A percentile compares a stretch with the other conserved stretches of the same genome.
phyloP scores from a whole-genome alignment of 2,797 vertebrate species.

The Emys orbicularis region DNA sequence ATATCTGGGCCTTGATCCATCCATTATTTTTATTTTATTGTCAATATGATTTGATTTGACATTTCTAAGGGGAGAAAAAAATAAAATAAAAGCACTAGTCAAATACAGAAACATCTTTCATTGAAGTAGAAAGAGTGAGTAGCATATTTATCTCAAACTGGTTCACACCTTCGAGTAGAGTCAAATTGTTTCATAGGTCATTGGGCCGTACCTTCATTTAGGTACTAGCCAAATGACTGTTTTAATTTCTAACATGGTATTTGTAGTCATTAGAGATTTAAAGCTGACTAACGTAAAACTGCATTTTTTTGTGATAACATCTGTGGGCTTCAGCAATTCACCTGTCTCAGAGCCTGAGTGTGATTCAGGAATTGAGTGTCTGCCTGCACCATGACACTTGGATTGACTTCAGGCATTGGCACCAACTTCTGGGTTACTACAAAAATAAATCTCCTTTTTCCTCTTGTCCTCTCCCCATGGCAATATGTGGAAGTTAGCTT shows the following conservation, averaged over 20 bases:
- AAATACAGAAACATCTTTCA: not conserved
- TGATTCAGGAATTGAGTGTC: not conserved
- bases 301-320: not conserved
- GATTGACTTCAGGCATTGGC: not conserved
- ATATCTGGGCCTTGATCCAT: not conserved
- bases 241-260: not conserved
- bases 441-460: not conserved
- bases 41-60: not conserved
- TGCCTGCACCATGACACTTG: not conserved
- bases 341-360: not conserved
- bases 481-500: conserved; percentile 15
- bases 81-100: not conserved
- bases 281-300: not conserved
- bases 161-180: not conserved
- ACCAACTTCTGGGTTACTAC: not conserved
- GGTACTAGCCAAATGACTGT: not conserved
- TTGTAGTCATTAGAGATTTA: not conserved
- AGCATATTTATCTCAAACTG: not conserved
- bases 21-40: not conserved
- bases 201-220: not conserved
- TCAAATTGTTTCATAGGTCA: not conserved
- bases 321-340: not conserved
- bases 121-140: not conserved
- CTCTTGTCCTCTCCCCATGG: not conserved
- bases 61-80: not conserved